These are phyloP conservation scores for Aporophyla nigra DNA, from an alignment of 2,888 invertebrate genomes.

Conservation along the genomic window DNA sequence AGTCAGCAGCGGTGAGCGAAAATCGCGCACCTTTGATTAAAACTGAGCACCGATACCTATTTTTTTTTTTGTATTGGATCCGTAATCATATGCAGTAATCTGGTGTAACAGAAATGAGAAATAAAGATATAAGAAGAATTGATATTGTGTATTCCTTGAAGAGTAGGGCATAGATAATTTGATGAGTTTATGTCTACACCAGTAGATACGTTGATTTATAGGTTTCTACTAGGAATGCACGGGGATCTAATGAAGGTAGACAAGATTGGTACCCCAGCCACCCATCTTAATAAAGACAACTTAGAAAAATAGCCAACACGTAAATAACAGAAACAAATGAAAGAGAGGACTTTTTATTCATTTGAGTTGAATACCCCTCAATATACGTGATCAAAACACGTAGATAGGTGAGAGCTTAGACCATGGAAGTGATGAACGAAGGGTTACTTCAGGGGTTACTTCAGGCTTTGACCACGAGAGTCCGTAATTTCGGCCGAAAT, in stretches of 20 bases:
- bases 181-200: background rate
- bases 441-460: background rate
- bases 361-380: background rate
- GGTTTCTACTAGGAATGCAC: too few relatives aligned
- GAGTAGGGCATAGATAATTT: background rate
- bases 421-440: background rate
- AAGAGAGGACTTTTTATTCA: background rate
- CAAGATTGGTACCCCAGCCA: too few relatives aligned
- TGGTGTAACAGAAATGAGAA: background rate
- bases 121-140: background rate
- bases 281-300: too few relatives aligned
- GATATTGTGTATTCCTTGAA: background rate
- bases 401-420: background rate
- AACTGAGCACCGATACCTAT: conserved; percentile 1
- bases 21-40: conserved; percentile 1
- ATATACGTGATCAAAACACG: background rate
- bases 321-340: background rate
- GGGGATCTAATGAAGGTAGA: background rate
- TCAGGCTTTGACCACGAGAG: too few relatives aligned
- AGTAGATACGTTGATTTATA: background rate
- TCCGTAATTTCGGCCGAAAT: too few relatives aligned
- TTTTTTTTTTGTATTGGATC: background rate
- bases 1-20: conserved; percentile 18
- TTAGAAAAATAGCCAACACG: background rate
- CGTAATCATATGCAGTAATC: background rate